Base-by-base conservation (phyloP, 1,140 invertebrate genomes). In the Asbolus verrucosus region DNA sequence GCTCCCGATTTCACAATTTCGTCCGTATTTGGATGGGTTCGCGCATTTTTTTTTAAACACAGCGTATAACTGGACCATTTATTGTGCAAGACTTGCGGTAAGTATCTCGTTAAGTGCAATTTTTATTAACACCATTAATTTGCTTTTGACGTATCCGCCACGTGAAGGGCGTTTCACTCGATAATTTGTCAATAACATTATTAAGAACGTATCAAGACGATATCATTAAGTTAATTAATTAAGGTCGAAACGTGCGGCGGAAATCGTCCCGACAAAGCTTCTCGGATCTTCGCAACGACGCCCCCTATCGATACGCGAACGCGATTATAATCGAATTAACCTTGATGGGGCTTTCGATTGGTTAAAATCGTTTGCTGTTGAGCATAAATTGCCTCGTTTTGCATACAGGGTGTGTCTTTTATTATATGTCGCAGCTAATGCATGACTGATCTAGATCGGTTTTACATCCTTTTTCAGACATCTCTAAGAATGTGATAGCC, bases 401-500 rank as follows among this genome's bases (percentile, higher is more conserved):
- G 24, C 24, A 27, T 27, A 27, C 3, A 27, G 24, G 24, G 24
- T 8, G 24, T 8, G 8, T 8, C 24, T 27, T 27, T 8, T 27
- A 27, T 27, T 27, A n/a, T n/a, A n/a, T n/a, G n/a, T n/a, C n/a
- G n/a, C n/a, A n/a, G n/a, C n/a, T n/a, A n/a, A n/a, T n/a, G n/a
- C n/a, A n/a, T n/a, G n/a, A n/a, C n/a, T n/a, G n/a, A n/a, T n/a
- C n/a, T n/a, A n/a, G n/a, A n/a, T n/a, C n/a, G n/a, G n/a, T n/a
- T n/a, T n/a, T n/a, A n/a, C n/a, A n/a, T n/a, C n/a, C 27, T 54
- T 24, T 54, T 62, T 6, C 16, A 63, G 61, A 63, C 19, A 63
- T 63, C 41, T 36, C 61, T 63, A 63, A 63, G 41, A 63, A 63
- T 63, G 61, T 63, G 61, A 63, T 63, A 63, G 36, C 31, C 21